Base-by-base conservation (phyloP, 2,888 invertebrate species). In the Apamea monoglypha region DNA sequence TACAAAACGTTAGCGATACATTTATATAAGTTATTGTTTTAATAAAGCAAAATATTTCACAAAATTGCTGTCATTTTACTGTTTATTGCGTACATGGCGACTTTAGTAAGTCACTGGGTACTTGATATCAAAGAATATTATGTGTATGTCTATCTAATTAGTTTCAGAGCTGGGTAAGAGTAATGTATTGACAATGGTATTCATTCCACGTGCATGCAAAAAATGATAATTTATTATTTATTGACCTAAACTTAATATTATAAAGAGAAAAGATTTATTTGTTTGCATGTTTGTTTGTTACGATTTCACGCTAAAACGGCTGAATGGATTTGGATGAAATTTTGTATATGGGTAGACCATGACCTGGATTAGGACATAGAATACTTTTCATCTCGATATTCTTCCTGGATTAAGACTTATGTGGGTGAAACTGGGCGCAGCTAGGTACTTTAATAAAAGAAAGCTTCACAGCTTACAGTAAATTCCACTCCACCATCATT, bases 21-120 rank as follows among this genome's bases (percentile, higher is more conserved):
- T 78, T 76, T 59, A 29, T 50, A 64, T 86, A 77, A 84, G 77
- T 84, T 84, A 84, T 86, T 77, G 61, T 83, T 83, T 84, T 84
- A 84, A 84, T 83, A 86, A 68, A 53, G 59, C 53, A 86, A 74
- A 67, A 74, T 68, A 77, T 76, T 71, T 66, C 71, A 64, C 74
- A 64, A 70, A 74, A 86, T 53, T 74, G 74, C 84, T 72, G 50
- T 73, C 69, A 53, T 81, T 83, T 75, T 59, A 82, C 53, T 75
- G 75, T 83, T 73, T 72, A 72, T 86, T n/a, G 67, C 75, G 59
- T 36, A 70, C 36, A 66, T 67, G 81, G 66, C 25, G 16, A 85
- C 44, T 71, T 73, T 63, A 63, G 61, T 44, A 69, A 70, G 66
- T 61, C 44, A 25, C n/a, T 16, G 47, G 61, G 85, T 69, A 56